Percentiles rank a stretch among this genome's conserved stretches.
These are phyloP conservation scores for human (Homo sapiens) DNA, from an alignment of 2,113 vertebrate species.

Conservation along the genomic window GRCh38 chr1:176704501-176705000, in stretches of 20 bases:
- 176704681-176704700: not conserved
- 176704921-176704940: not conserved
- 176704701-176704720: not conserved
- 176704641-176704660: not conserved
- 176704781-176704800: not conserved
- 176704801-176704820: not conserved
- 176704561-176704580: not conserved
- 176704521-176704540: rapidly evolving
- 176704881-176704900: not conserved
- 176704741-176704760: not conserved
- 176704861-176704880: not conserved
- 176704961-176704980: not conserved
- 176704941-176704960: not conserved
- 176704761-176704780: not conserved
- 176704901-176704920: not conserved
- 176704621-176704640: not conserved
- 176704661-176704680: not conserved
- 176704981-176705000: not conserved
- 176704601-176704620: not conserved
- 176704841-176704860: not conserved
- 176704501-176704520: not conserved
- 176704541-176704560: not conserved
- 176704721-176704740: not conserved
- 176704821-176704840: not conserved
- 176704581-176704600: not conserved